Base-by-base conservation (phyloP, 2,797 vertebrate genomes). In the Galaxias olidus region DNA sequence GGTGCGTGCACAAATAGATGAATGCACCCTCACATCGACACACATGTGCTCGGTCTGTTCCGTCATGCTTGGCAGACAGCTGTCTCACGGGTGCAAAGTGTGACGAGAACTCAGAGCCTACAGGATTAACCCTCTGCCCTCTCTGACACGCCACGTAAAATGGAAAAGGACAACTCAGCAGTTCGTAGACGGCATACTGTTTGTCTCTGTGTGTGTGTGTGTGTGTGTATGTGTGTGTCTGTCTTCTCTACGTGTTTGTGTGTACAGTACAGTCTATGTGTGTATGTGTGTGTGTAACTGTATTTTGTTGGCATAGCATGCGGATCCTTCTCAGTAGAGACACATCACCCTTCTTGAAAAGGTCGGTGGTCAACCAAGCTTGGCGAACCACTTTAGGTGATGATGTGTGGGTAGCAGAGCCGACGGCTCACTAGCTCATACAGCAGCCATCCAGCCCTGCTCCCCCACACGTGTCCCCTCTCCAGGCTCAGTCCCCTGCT, bases 41-140 rank as follows among this genome's bases (percentile, higher is more conserved):
- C 30, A 51, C n/a, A 63, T 40, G 57, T 45, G 58, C 65, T 54
- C 47, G 60, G 58, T 61, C 43, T 55, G 65, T 61, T 47, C 58
- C 15, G 58, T 55, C 58, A 54, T 48, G 65, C 58, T 46, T 54
- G 43, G 59, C 59, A 64, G 52, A 43, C 19, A 30, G 30, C 30
- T 18, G 44, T 68, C 64, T 51, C 52, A 50, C 10, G 56, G 44
- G 64, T 10, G 41, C 20, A 20, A 10, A 46, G 62, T 10, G 47
- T 59, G 41, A 59, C 47, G n/a, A 43, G 18, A 18, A 14, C 17
- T 50, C 51, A 44, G 55, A 43, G 45, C 55, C 46, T 47, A 57
- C 63, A 51, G 46, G 40, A 66, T 60, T 46, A 60, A 68, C 51
- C 58, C 56, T 52, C 43, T 43, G 41, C 41, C 13, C 51, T 46